Percentiles rank a stretch among this genome's conserved stretches.
phyloP scores from a whole-genome alignment of 1,140 invertebrate species.

The Battus philenor region DNA sequence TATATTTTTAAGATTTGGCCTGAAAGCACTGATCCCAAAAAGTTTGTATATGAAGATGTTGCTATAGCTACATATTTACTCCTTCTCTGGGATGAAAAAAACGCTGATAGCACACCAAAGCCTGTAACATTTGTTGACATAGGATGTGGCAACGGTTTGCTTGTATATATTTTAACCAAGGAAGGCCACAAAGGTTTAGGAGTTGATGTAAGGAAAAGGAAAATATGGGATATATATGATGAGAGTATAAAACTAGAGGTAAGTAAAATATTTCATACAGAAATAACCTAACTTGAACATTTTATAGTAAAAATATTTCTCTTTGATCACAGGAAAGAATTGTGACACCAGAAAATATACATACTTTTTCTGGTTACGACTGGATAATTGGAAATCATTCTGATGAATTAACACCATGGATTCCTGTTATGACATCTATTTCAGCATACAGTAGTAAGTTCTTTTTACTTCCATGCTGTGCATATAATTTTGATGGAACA shows the following conservation, averaged over 20 bases:
- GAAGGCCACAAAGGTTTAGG: constrained; percentile 93
- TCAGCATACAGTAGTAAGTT: constrained; percentile 83
- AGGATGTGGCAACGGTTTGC: constrained; percentile 97
- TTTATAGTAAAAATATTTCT: constrained; percentile 8
- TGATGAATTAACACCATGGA: constrained; percentile 98
- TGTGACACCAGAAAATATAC: constrained; percentile 82
- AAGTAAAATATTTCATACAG: constrained; percentile 21
- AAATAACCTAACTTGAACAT: background rate
- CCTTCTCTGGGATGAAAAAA: constrained; percentile 82
- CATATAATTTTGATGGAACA: constrained; percentile 91
- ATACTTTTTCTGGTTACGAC: constrained; percentile 86
- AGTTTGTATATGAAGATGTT: constrained; percentile 98
- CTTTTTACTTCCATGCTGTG: constrained; percentile 96
- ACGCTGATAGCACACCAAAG: constrained; percentile 50
- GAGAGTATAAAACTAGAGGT: constrained; percentile 59
- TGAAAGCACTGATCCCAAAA: constrained; percentile 94
- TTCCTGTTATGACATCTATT: constrained; percentile 92
- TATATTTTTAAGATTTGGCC: constrained; percentile 83
- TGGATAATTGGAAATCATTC: constrained; percentile 99
- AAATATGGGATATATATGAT: constrained; percentile 92
- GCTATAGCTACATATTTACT: constrained; percentile 96
- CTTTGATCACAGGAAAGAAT: constrained; percentile 75
- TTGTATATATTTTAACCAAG: constrained; percentile 90
- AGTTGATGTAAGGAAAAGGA: constrained; percentile 91
- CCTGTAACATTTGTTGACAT: constrained; percentile 91